Evolutionary conservation across 2,113 vertebrate species (phyloP).

Genomic region (Triplophysa tibetana): DNA sequence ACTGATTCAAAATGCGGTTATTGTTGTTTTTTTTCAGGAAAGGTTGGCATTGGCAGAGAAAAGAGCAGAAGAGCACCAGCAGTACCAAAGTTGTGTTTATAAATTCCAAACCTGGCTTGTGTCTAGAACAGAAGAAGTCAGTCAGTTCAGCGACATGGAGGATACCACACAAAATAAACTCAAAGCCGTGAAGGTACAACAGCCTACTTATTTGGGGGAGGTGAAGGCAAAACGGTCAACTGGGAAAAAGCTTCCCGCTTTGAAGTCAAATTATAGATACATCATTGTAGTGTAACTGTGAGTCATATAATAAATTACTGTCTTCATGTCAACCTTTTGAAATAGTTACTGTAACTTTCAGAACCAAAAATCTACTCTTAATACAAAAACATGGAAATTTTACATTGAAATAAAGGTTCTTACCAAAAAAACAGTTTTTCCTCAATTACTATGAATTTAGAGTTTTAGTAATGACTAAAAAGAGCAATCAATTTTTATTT

Average conservation of each 20-base stretch:
- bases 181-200: slow-evolving; percentile 77
- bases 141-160: slow-evolving; percentile 67
- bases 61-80: slow-evolving; percentile 81
- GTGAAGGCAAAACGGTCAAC: background rate
- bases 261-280: slow-evolving; percentile 8
- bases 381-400: too few relatives aligned
- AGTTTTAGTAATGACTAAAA: too few relatives aligned
- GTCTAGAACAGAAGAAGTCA: slow-evolving; percentile 76
- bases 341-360: background rate
- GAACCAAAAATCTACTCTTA: background rate
- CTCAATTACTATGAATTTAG: too few relatives aligned
- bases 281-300: background rate
- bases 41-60: slow-evolving; percentile 80
- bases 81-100: slow-evolving; percentile 66
- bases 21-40: slow-evolving; percentile 72
- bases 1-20: too few relatives aligned
- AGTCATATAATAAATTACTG: background rate
- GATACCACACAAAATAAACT: slow-evolving; percentile 69
- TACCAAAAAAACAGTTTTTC: background rate
- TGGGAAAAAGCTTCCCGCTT: slow-evolving; percentile 14
- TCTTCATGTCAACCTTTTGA: background rate
- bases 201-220: slow-evolving; percentile 19
- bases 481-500: too few relatives aligned
- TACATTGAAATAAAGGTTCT: too few relatives aligned
- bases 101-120: slow-evolving; percentile 85